Conservation (phyloP, 2,113 vertebrate species). For the Platichthys flesus region DNA sequence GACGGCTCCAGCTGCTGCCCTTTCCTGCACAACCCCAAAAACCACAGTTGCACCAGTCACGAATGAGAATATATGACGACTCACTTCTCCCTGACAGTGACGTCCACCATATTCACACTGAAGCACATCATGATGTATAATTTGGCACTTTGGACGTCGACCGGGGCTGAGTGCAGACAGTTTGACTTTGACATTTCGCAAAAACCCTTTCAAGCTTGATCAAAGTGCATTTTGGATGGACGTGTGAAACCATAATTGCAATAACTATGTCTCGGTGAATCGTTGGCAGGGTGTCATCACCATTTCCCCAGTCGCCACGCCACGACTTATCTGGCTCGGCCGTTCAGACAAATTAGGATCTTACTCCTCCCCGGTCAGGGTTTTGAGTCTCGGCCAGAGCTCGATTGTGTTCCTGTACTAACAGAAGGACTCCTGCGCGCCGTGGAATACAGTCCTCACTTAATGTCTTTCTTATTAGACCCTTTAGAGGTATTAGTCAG, state of each 20-base stretch:
- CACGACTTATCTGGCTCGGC: slow-evolving; percentile 1
- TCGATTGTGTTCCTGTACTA: slow-evolving; percentile 16
- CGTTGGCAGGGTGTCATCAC: slow-evolving; percentile 26
- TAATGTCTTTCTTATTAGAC: slow-evolving; percentile 52
- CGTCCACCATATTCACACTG: background rate
- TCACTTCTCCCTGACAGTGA: background rate
- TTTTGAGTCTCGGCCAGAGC: background rate
- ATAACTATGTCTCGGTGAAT: slow-evolving; percentile 19
- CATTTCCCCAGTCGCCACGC: background rate
- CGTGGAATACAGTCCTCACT: slow-evolving; percentile 31
- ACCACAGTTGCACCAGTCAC: no score
- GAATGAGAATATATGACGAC: background rate
- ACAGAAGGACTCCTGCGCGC: slow-evolving; percentile 31
- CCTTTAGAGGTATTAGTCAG: slow-evolving; percentile 52
- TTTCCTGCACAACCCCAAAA: slow-evolving; percentile 79
- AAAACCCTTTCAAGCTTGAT: slow-evolving; percentile 22
- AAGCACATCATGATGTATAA: slow-evolving; percentile 16
- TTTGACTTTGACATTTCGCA: slow-evolving; percentile 35
- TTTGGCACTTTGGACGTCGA: slow-evolving; percentile 28
- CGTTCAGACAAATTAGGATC: slow-evolving; percentile 9
- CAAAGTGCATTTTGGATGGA: background rate
- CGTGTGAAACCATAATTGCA: slow-evolving; percentile 22
- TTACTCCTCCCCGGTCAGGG: slow-evolving; percentile 2
- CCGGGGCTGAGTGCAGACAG: slow-evolving; percentile 20
- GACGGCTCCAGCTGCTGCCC: slow-evolving; percentile 88